phyloP scores from a whole-genome alignment of 2,113 vertebrate genomes.

The Psittacula cyanocephala region DNA sequence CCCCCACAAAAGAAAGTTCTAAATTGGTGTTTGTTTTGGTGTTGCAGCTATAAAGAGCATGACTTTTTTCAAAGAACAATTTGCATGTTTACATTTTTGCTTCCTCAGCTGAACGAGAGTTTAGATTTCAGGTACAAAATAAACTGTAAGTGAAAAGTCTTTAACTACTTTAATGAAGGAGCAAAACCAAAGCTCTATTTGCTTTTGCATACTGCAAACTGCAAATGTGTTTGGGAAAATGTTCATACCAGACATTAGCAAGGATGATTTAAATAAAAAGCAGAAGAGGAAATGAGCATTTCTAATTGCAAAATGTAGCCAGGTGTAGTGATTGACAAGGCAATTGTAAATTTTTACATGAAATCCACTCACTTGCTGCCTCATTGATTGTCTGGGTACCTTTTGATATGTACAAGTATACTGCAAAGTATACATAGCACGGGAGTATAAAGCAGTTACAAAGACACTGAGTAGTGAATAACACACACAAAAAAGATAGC shows the following conservation, averaged over 20 bases:
- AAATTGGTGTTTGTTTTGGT: background rate
- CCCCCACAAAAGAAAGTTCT: background rate
- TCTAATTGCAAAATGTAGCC: background rate
- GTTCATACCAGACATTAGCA: background rate
- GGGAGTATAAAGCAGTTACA: background rate
- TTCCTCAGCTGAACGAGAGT: background rate
- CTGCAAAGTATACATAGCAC: background rate
- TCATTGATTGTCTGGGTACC: background rate
- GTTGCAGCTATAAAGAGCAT: background rate
- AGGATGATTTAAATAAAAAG: background rate
- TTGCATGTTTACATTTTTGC: background rate
- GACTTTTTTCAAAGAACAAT: background rate
- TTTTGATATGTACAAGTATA: background rate
- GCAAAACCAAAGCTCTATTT: background rate
- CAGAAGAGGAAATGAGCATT: background rate
- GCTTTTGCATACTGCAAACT: background rate
- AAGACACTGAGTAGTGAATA: background rate
- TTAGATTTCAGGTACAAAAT: background rate
- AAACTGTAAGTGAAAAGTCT: background rate
- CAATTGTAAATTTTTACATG: background rate
- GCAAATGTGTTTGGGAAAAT: background rate
- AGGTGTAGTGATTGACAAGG: background rate
- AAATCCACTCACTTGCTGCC: background rate
- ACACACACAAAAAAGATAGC: background rate
- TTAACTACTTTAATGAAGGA: background rate